Conservation (phyloP, 2,888 invertebrate genomes). For the Drosophila meridionalis region DNA sequence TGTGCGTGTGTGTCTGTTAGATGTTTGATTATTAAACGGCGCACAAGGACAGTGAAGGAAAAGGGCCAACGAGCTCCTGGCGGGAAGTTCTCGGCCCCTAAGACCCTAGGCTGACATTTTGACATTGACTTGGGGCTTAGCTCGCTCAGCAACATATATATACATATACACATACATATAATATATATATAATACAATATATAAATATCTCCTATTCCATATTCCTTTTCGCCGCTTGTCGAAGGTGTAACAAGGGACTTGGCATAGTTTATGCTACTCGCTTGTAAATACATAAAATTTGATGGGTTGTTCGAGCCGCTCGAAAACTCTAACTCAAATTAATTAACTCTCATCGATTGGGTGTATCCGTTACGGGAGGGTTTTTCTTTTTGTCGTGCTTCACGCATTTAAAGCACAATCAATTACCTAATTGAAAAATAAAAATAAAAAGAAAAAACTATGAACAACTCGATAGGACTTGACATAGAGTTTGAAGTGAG, state of each 20-base stretch:
- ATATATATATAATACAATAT: background rate
- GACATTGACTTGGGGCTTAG: constrained; percentile 51
- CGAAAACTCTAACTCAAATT: constrained; percentile 59
- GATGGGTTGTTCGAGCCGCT: constrained; percentile 28
- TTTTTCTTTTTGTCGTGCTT: background rate
- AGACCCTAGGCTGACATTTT: constrained; percentile 58
- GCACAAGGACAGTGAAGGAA: constrained; percentile 21
- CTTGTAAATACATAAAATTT: constrained; percentile 54
- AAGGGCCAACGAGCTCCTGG: constrained; percentile 16
- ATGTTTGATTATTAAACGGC: constrained; percentile 57
- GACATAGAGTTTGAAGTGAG: background rate
- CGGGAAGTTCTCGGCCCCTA: constrained; percentile 19
- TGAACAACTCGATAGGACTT: constrained; percentile 22
- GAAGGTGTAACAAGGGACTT: constrained; percentile 4
- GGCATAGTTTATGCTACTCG: constrained; percentile 5
- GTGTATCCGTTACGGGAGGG: constrained; percentile 11
- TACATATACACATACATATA: background rate
- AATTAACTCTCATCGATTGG: constrained; percentile 75
- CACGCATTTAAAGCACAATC: constrained; percentile 59
- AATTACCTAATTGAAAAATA: constrained; percentile 71
- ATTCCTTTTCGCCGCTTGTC: background rate
- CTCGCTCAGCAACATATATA: background rate
- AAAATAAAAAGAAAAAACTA: constrained; percentile 15
- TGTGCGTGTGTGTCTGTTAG: constrained; percentile 17
- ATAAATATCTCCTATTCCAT: background rate